phyloP scores from a whole-genome alignment of 53 echinoderm and acorn worm genomes.

The Stichopus horrens region DNA sequence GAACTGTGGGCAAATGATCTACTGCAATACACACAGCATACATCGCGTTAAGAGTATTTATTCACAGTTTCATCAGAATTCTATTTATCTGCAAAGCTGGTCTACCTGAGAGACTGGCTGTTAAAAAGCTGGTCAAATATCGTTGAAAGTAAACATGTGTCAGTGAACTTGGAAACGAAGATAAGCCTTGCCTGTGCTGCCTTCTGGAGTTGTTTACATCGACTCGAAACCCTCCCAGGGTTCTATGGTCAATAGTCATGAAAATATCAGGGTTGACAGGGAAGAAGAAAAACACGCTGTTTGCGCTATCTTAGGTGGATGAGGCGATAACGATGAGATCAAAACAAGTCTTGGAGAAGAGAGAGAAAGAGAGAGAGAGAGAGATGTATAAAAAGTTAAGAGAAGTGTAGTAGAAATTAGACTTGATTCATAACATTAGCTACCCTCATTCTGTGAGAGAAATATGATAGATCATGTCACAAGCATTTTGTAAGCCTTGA shows the following conservation, averaged over 20 bases:
- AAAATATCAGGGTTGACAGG: slow-evolving; percentile 42
- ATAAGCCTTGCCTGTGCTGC: slow-evolving; percentile 26
- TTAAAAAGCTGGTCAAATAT: slow-evolving; percentile 23
- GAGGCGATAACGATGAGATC: slow-evolving; percentile 24
- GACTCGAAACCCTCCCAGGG: slow-evolving; percentile 28
- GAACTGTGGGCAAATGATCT: no score
- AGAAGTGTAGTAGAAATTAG: not conserved
- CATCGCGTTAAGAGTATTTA: not conserved
- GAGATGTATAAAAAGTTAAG: not conserved
- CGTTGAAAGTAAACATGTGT: slow-evolving; percentile 39
- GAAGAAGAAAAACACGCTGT: slow-evolving; percentile 29
- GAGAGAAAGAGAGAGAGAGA: not conserved
- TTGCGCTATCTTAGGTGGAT: slow-evolving; percentile 34
- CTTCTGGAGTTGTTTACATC: slow-evolving; percentile 34
- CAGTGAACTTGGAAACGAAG: slow-evolving; percentile 26
- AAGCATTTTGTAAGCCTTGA: no score
- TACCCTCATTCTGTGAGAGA: no score
- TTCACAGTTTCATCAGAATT: not conserved
- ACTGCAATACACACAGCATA: no score
- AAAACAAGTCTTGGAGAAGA: slow-evolving; percentile 17
- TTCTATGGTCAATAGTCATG: slow-evolving; percentile 41
- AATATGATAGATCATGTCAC: no score
- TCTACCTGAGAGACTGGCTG: not conserved
- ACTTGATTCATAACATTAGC: not conserved
- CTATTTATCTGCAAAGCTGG: not conserved